phyloP scores from a whole-genome alignment of 2,888 invertebrate species.

The Xylocampa areola region DNA sequence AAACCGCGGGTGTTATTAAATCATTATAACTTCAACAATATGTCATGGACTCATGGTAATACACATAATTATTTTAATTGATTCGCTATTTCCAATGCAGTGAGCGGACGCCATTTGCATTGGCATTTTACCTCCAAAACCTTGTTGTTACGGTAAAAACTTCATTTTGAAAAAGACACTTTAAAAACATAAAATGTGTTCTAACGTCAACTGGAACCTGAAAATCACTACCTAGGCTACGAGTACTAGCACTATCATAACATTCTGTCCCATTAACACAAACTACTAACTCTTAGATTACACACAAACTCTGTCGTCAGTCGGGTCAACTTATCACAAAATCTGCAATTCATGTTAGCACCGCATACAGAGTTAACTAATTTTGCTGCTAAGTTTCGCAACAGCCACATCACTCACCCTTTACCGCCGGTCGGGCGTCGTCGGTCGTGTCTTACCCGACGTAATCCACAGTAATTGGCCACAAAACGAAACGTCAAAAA shows the following conservation, averaged over 20 bases:
- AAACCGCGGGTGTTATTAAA: constrained; percentile 28
- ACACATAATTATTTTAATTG: constrained; percentile 43
- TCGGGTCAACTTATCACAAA: constrained; percentile 47
- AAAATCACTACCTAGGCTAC: too few species aligned
- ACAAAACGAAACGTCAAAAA: constrained; percentile 64
- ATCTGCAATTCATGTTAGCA: constrained; percentile 48
- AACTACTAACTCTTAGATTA: constrained; percentile 36
- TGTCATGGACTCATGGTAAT: constrained; percentile 47
- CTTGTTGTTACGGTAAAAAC: background rate
- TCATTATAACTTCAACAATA: constrained; percentile 35
- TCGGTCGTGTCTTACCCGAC: constrained; percentile 12
- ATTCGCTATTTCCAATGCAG: constrained; percentile 31
- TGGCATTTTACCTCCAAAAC: constrained; percentile 25
- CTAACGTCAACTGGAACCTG: constrained; percentile 10
- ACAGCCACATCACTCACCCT: constrained; percentile 36
- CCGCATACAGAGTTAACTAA: constrained; percentile 41
- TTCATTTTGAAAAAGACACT: background rate
- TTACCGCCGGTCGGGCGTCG: constrained; percentile 9
- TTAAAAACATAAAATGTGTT: background rate
- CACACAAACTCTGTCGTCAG: constrained; percentile 34
- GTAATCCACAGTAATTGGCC: constrained; percentile 45
- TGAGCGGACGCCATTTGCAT: constrained; percentile 12
- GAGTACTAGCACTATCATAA: background rate
- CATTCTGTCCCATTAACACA: constrained; percentile 31
- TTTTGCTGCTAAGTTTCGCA: constrained; percentile 39